These are phyloP conservation scores for Eurypyga helias DNA, from an alignment of 2,113 vertebrate species.

Conservation along the genomic window DNA sequence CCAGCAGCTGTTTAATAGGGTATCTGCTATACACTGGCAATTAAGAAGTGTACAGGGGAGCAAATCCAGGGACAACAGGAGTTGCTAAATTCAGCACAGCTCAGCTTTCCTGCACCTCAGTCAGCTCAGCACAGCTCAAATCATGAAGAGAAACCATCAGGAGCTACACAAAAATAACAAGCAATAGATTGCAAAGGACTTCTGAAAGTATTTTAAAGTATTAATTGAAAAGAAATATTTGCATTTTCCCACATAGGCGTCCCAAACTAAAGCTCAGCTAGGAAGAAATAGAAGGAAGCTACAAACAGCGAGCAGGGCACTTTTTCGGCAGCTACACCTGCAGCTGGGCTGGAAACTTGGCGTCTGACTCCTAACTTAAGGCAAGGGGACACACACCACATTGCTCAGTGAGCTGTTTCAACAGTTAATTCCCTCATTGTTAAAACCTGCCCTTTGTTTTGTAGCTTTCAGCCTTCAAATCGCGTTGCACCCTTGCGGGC, in stretches of 20 bases:
- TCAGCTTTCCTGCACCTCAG: slow-evolving; percentile 31
- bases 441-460: slow-evolving; percentile 10
- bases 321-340: background rate
- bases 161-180: background rate
- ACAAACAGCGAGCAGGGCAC: background rate
- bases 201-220: background rate
- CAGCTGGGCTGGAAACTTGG: background rate
- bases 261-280: background rate
- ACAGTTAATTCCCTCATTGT: background rate
- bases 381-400: background rate
- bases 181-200: background rate
- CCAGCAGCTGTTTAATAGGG: slow-evolving; percentile 15
- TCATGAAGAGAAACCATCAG: slow-evolving; percentile 24
- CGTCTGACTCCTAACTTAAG: background rate
- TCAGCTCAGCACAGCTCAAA: slow-evolving; percentile 46
- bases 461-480: background rate
- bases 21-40: slow-evolving; percentile 30
- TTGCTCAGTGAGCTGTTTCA: background rate
- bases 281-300: background rate
- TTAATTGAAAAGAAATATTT: background rate
- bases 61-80: slow-evolving; percentile 40
- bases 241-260: background rate
- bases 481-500: background rate
- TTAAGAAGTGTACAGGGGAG: slow-evolving; percentile 29
- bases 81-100: slow-evolving; percentile 25